Percentiles rank a stretch among this genome's conserved stretches.
These are phyloP conservation scores for Pseudomyrmex gracilis DNA, from an alignment of 1,140 invertebrate species.

Conservation along the genomic window DNA sequence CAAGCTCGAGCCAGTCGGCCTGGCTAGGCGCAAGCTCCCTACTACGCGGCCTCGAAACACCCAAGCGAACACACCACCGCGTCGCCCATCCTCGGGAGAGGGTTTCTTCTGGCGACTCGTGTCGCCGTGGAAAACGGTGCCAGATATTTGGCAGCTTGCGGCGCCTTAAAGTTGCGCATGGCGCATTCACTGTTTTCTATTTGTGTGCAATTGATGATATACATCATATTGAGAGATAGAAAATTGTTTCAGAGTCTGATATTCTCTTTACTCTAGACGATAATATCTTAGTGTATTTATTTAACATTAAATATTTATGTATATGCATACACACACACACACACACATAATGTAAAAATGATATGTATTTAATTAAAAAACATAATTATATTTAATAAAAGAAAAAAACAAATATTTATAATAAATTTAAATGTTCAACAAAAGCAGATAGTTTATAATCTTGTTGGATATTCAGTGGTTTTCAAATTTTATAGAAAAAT, in stretches of 20 bases:
- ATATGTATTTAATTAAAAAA: too few relatives aligned
- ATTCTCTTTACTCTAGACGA: not conserved
- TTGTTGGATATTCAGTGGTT: too few relatives aligned
- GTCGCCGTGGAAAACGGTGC: conserved; percentile 64
- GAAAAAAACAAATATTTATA: too few relatives aligned
- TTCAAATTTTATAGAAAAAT: too few relatives aligned
- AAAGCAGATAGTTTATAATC: too few relatives aligned
- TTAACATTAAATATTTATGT: too few relatives aligned
- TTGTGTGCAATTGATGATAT: conserved; percentile 18
- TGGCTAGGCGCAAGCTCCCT: conserved; percentile 78
- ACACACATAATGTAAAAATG: too few relatives aligned
- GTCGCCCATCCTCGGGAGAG: conserved; percentile 58
- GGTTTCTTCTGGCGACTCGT: conserved; percentile 68
- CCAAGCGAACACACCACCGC: conserved; percentile 53
- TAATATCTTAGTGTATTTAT: too few relatives aligned
- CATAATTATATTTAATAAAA: too few relatives aligned
- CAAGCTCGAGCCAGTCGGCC: conserved; percentile 75
- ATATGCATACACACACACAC: too few relatives aligned
- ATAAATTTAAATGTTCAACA: too few relatives aligned
- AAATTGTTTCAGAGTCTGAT: not conserved
- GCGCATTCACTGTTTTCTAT: conserved; percentile 11
- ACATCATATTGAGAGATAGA: not conserved
- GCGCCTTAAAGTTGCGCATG: conserved; percentile 32
- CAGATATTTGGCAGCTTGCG: conserved; percentile 60
- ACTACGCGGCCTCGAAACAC: conserved; percentile 68